phyloP scores from a whole-genome alignment of 2,888 invertebrate genomes.

The Tenthredo notha region DNA sequence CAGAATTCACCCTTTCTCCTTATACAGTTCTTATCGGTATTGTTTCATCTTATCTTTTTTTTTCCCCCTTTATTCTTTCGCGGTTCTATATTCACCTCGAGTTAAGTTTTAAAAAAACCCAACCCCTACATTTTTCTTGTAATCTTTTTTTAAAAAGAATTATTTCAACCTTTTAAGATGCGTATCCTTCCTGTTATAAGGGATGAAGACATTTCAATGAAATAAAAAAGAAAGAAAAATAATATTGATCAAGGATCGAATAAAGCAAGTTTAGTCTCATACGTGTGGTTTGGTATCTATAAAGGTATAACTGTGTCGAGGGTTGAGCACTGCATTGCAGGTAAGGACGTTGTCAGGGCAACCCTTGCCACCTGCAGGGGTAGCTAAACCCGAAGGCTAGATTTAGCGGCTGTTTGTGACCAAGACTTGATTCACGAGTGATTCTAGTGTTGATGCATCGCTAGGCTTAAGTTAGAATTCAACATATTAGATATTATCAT shows the following conservation, averaged over 20 bases:
- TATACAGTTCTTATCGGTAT: not conserved
- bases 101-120: not conserved
- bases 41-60: slow-evolving; percentile 15
- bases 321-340: slow-evolving; percentile 74
- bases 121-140: not conserved
- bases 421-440: slow-evolving; percentile 48
- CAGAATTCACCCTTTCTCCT: slow-evolving; percentile 10
- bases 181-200: no score
- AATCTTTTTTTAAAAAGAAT: not conserved
- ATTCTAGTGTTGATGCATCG: slow-evolving; percentile 50
- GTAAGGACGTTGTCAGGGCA: slow-evolving; percentile 77
- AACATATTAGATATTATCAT: not conserved
- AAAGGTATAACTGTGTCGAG: slow-evolving; percentile 19
- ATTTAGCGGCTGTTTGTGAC: slow-evolving; percentile 31
- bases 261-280: no score
- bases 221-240: not conserved
- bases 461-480: not conserved
- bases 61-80: not conserved
- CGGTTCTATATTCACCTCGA: not conserved
- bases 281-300: not conserved
- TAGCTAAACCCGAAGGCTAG: slow-evolving; percentile 38
- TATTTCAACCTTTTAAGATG: no score
- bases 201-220: no score
- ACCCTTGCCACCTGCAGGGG: slow-evolving; percentile 65
- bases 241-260: not conserved